These are phyloP conservation scores for Siniperca scherzeri DNA, from an alignment of 2,797 vertebrate species.

Conservation along the genomic window DNA sequence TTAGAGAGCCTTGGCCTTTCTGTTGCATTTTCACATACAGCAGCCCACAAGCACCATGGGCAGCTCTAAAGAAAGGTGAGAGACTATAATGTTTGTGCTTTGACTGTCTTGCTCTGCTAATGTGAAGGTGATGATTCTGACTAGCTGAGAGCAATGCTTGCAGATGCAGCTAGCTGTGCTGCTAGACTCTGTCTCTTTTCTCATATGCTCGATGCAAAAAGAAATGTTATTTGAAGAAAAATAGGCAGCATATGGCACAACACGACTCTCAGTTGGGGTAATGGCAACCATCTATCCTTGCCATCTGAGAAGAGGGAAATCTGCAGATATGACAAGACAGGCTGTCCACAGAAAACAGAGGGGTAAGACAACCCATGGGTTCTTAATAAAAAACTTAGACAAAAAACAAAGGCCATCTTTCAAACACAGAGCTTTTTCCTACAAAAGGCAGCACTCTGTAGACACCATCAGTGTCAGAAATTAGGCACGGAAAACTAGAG, in stretches of 20 bases:
- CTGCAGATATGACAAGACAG: slow-evolving; percentile 58
- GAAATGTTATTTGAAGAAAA: slow-evolving; percentile 63
- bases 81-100: slow-evolving; percentile 61
- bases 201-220: slow-evolving; percentile 25
- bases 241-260: slow-evolving; percentile 68
- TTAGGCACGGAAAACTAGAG: slow-evolving; percentile 31
- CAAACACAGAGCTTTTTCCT: slow-evolving; percentile 28
- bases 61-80: slow-evolving; percentile 60
- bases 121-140: slow-evolving; percentile 60
- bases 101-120: slow-evolving; percentile 47
- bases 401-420: slow-evolving; percentile 52
- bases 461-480: slow-evolving; percentile 40
- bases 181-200: slow-evolving; percentile 8
- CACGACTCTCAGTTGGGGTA: slow-evolving; percentile 63
- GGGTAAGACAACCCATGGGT: slow-evolving; percentile 33
- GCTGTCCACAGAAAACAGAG: slow-evolving; percentile 51
- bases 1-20: slow-evolving; percentile 79
- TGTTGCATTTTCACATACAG: slow-evolving; percentile 64
- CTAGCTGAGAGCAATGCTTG: slow-evolving; percentile 35
- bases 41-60: slow-evolving; percentile 44
- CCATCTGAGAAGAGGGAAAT: slow-evolving; percentile 56
- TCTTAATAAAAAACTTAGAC: slow-evolving; percentile 42
- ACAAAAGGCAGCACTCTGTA: slow-evolving; percentile 27
- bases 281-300: slow-evolving; percentile 69
- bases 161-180: slow-evolving; percentile 42